Conservation (phyloP, 2,113 vertebrate species). For the Zosterops lateralis region DNA sequence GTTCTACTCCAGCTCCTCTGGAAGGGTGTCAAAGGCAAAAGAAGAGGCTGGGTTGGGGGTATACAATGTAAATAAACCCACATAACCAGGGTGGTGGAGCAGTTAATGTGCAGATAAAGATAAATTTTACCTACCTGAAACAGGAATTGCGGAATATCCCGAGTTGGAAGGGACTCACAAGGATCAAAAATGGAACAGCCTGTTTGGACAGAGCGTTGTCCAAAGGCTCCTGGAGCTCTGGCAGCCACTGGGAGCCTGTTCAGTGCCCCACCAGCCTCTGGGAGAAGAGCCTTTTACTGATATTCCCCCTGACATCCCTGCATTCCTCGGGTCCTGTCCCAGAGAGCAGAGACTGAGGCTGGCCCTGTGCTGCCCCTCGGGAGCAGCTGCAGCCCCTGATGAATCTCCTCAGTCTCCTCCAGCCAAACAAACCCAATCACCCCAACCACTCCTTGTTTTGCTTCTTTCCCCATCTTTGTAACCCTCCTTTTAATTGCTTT, state of each 20-base stretch:
- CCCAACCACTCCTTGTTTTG: background rate
- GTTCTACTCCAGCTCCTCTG: background rate
- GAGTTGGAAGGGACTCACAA: background rate
- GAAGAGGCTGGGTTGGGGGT: fast-evolving
- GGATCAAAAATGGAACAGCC: background rate
- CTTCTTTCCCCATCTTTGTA: background rate
- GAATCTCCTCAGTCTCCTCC: background rate
- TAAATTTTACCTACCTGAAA: background rate
- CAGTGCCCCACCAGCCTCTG: background rate
- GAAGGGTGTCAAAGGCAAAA: background rate
- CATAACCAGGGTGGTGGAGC: too few species aligned
- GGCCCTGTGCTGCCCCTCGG: fast-evolving
- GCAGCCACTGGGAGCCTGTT: background rate
- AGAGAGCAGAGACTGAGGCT: background rate
- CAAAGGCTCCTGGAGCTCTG: background rate
- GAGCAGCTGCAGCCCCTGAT: background rate
- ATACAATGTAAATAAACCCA: fast-evolving
- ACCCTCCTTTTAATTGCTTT: background rate
- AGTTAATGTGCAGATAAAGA: background rate
- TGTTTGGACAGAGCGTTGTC: background rate
- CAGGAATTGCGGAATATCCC: background rate
- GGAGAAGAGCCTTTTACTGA: background rate
- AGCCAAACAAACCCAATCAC: background rate
- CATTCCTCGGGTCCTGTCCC: background rate
- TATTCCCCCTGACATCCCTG: background rate